phyloP scores from a whole-genome alignment of 2,888 invertebrate species.

The Siphlonurus alternatus region DNA sequence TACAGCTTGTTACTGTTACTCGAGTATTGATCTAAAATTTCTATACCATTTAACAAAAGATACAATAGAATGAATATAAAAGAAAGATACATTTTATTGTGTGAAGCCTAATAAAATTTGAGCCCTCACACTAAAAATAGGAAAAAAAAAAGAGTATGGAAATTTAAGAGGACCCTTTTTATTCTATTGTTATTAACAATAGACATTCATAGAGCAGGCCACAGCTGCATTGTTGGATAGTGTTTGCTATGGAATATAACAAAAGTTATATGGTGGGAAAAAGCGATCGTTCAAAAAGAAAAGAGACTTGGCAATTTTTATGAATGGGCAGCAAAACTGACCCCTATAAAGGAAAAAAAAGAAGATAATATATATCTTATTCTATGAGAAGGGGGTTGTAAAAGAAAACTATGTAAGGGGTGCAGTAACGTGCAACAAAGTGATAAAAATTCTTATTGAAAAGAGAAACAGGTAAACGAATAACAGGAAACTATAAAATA shows the following conservation, averaged over 20 bases:
- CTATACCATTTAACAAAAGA: background rate
- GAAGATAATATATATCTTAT: background rate
- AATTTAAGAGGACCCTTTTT: background rate
- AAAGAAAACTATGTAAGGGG: background rate
- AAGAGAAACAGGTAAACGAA: background rate
- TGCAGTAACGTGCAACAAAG: background rate
- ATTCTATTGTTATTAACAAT: background rate
- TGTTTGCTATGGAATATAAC: background rate
- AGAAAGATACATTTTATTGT: background rate
- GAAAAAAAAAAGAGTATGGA: background rate
- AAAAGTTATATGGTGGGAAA: background rate
- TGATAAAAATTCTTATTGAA: background rate
- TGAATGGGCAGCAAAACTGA: background rate
- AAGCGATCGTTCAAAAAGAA: background rate
- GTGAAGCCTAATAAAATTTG: background rate
- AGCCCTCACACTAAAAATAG: background rate
- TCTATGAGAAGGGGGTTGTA: background rate
- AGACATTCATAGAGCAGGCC: background rate
- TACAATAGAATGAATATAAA: background rate
- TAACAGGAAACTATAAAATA: background rate
- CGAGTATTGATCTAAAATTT: background rate
- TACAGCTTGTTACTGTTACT: background rate
- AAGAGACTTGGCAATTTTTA: background rate
- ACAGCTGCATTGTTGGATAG: background rate
- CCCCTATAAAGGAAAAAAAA: background rate